Conservation (phyloP, 2,113 vertebrate species). For the Balaenoptera acutorostrata region DNA sequence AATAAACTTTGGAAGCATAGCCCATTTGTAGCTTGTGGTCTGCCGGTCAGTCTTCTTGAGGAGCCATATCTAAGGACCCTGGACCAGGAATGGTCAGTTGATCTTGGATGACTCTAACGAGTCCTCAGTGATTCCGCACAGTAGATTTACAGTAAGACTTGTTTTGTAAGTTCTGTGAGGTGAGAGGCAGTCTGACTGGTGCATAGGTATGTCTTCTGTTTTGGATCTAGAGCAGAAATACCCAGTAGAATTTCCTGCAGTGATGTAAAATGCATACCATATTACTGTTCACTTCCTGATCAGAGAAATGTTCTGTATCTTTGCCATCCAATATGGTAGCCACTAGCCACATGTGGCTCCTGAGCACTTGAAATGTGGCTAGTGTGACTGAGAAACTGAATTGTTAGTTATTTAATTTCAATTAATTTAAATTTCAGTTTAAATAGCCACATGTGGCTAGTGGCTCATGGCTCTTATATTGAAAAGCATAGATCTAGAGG, state of each 20-base stretch:
- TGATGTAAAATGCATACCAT: neutral
- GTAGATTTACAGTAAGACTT: neutral
- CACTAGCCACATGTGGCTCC: neutral
- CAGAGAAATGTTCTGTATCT: neutral
- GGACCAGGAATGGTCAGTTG: neutral
- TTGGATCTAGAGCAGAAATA: neutral
- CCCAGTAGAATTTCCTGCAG: neutral
- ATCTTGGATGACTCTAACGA: neutral
- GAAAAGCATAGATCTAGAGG: neutral
- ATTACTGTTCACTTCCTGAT: neutral
- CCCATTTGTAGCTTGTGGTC: neutral
- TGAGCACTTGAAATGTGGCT: neutral
- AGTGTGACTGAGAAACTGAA: neutral
- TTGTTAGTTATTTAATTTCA: constrained; percentile 15
- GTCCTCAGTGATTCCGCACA: neutral
- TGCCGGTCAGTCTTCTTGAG: neutral
- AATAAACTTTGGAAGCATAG: neutral
- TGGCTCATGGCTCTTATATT: neutral
- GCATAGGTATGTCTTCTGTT: neutral
- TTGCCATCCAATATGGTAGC: neutral
- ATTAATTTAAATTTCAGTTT: neutral
- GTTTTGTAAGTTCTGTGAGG: neutral
- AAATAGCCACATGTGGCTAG: neutral
- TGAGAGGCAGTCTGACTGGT: neutral
- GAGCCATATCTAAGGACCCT: neutral